Evolutionary conservation across 2,888 invertebrate genomes (phyloP), one percentile per base, ranked within the genome.

Genomic region (Myathropa florea): DNA sequence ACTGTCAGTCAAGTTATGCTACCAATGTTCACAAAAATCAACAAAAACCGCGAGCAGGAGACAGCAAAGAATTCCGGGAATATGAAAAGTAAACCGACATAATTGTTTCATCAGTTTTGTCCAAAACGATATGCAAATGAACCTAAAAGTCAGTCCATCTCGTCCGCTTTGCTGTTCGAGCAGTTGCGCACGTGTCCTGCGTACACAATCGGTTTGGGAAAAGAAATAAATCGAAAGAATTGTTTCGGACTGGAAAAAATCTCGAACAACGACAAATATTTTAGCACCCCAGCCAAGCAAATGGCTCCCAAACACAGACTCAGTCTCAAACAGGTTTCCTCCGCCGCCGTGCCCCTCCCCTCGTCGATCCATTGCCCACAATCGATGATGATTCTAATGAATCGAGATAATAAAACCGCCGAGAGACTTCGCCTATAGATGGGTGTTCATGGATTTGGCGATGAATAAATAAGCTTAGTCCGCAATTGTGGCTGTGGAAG

Each of bases 381-480:
- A 46, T 26, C 61, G 24, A 14, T 57, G 76, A 14, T 10, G 68
- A 81, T 77, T 77, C 72, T 65, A 77, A 73, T 77, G 72, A 81
- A 80, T 77, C 63, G 21, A 59, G 23, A 46, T 61, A 61, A 76
- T 76, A 76, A 70, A 78, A 57, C 63, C 63, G 33, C 28, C 70
- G 39, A 36, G 55, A 39, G 55, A 21, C 24, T 12, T 10, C 18
- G 55, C 55, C 23, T 23, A 26, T 23, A 55, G 70, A 71, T 24
- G 39, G 28, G 18, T 39, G 39, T 18, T 30, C 61, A 30, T 57
- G 68, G 67, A 67, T 68, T 61, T 67, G 30, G 18, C 72, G 72
- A 28, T 72, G 72, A 77, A 85, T 81, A 72, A 77, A 63, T 73
- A 72, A 76, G 28, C 57, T 26, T 28, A n/a, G 39, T 46, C 23